Evolutionary conservation across 1,140 invertebrate genomes (phyloP).

Genomic region (Camponotus vicinus): DNA sequence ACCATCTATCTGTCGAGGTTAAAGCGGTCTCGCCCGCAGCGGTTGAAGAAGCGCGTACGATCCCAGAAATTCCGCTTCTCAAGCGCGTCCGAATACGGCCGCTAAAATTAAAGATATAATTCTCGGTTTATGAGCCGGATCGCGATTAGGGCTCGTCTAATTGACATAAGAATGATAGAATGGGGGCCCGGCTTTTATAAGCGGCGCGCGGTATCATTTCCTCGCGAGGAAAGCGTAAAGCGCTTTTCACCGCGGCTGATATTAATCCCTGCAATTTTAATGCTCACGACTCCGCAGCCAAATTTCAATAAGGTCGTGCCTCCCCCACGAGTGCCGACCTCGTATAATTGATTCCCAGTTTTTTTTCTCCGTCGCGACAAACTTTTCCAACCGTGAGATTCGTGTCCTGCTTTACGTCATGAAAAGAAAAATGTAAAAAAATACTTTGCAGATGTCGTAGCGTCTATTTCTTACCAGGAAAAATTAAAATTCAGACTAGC

Average conservation of each 20-base stretch:
- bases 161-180: constrained; percentile 80
- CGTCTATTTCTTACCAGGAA: background rate
- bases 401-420: background rate
- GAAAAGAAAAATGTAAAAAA: background rate
- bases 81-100: constrained; percentile 46
- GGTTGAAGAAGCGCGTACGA: constrained; percentile 20
- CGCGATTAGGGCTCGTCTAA: constrained; percentile 78
- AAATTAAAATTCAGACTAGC: background rate
- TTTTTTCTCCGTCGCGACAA: constrained; percentile 50
- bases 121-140: constrained; percentile 76
- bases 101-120: constrained; percentile 65
- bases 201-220: constrained; percentile 60
- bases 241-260: constrained; percentile 67
- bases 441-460: background rate
- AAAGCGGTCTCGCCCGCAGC: constrained; percentile 32
- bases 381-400: constrained; percentile 41
- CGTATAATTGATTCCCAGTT: constrained; percentile 75
- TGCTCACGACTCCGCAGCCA: constrained; percentile 72
- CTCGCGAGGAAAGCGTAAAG: constrained; percentile 56
- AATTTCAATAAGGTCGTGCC: constrained; percentile 77
- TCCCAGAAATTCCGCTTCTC: constrained; percentile 36
- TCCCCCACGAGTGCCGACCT: constrained; percentile 15
- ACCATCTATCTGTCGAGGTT: constrained; percentile 35
- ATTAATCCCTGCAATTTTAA: constrained; percentile 81
- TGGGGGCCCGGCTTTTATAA: constrained; percentile 49